These are phyloP conservation scores for Ormyrus rosae DNA, from an alignment of 2,888 invertebrate species.

Conservation along the genomic window DNA sequence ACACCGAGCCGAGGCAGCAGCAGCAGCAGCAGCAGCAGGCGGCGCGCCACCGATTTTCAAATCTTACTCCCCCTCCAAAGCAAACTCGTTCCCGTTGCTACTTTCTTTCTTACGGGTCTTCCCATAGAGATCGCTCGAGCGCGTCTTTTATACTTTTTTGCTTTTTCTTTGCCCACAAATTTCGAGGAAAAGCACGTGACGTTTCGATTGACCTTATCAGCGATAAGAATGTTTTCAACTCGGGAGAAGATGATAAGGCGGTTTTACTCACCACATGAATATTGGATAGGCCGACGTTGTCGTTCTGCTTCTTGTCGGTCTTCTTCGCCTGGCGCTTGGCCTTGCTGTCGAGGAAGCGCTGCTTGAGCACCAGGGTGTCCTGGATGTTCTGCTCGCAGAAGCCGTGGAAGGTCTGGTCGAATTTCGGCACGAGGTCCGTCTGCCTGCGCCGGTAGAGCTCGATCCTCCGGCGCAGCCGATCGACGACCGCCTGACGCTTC, in stretches of 20 bases:
- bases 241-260: constrained; percentile 4
- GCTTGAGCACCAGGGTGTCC: constrained; percentile 91
- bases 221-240: constrained; percentile 11
- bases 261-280: constrained; percentile 73
- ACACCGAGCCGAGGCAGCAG: background rate
- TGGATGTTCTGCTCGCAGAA: constrained; percentile 93
- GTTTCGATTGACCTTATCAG: background rate
- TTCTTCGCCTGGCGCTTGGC: constrained; percentile 90
- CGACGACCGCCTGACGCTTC: constrained; percentile 90
- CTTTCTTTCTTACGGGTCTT: background rate
- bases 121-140: no score
- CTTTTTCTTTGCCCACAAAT: background rate
- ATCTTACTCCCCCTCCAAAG: constrained; percentile 1
- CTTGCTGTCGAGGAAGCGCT: constrained; percentile 93
- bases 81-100: background rate
- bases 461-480: constrained; percentile 88
- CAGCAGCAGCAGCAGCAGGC: background rate
- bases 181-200: background rate
- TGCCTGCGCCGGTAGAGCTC: constrained; percentile 92
- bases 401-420: constrained; percentile 91
- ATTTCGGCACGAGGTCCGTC: constrained; percentile 90
- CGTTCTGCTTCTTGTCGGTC: constrained; percentile 83
- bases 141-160: no score
- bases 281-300: constrained; percentile 73
- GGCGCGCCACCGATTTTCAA: constrained; percentile 30